Base-by-base conservation (phyloP, 2,797 vertebrate species). In the Enteromius paludinosus region DNA sequence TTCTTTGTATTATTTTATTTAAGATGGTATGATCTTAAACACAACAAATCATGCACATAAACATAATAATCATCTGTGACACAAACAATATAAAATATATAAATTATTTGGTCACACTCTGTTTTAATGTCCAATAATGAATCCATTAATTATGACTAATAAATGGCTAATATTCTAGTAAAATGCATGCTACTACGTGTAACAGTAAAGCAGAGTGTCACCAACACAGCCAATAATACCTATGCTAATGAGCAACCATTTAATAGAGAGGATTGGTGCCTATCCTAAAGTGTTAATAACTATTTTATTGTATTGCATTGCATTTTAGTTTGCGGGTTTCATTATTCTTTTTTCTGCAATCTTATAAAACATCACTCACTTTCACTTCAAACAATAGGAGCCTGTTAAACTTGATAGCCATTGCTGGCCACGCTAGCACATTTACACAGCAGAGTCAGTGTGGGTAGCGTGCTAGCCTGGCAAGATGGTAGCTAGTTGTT, bases 371-470 rank as follows among this genome's bases (percentile, higher is more conserved):
- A 4, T 41, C 56, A 49, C 79, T 38, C 56, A 81, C 71, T 75
- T 82, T 75, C 33, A 52, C 45, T 74, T 82, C 45, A 66, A 65
- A 73, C 43, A 65, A 65, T 5, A 52, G 59, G 3, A 41, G 33
- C 9, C n/a, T 81, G 70, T 65, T 52, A 73, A 81, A 72, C n/a
- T 54, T 41, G 45, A 79, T 59, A 73, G 28, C 45, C 71, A 66
- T 10, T 65, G 45, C 66, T 62, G 66, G 66, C 66, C 52, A 47
- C 17, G 0, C 52, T 71, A 71, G 11, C 28, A 64, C 45, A 66
- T 82, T 74, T 82, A 65, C 71, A 75, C 80, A 66, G 47, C 80
- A 66, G 30, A 17, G n/a, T 38, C 70, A 54, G 43, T 82, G 47
- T 54, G 80, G 71, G 71, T 75, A 75, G 59, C 33, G 20, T 81